phyloP scores from a whole-genome alignment of 2,113 vertebrate species.

The Thryonomys swinderianus region DNA sequence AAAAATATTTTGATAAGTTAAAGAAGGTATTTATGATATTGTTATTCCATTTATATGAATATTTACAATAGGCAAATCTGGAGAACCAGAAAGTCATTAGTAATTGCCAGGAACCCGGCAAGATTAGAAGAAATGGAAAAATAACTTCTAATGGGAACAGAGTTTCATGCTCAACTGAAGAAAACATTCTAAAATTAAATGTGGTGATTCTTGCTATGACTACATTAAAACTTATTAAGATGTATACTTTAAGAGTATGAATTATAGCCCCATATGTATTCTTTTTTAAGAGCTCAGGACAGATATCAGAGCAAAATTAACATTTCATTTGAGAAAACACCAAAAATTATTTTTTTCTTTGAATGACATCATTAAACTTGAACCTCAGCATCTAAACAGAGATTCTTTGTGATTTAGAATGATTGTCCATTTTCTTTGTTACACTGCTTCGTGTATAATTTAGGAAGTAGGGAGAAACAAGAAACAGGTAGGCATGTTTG shows the following conservation, averaged over 20 bases:
- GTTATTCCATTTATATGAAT: background rate
- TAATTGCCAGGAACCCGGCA: background rate
- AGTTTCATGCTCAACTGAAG: background rate
- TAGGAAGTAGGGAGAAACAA: conserved; percentile 34
- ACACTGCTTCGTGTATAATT: background rate
- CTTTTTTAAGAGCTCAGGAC: background rate
- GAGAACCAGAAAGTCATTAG: background rate
- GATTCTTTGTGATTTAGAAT: background rate
- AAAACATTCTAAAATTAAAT: conserved; percentile 19
- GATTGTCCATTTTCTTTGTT: background rate
- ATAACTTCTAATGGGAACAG: background rate
- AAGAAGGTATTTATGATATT: background rate
- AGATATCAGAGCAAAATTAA: background rate
- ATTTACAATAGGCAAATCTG: background rate
- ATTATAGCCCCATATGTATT: background rate
- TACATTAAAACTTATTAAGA: background rate
- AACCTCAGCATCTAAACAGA: background rate
- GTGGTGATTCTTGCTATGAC: background rate
- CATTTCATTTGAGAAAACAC: conserved; percentile 34
- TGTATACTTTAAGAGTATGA: background rate
- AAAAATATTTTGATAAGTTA: background rate
- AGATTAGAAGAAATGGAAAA: background rate
- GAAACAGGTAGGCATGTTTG: conserved; percentile 45
- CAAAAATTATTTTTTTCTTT: conserved; percentile 37
- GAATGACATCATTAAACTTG: background rate